A percentile compares a stretch with the other conserved stretches of the same genome.
These are phyloP conservation scores for Guaruba guarouba DNA, from an alignment of 2,113 vertebrate species.

Conservation along the genomic window DNA sequence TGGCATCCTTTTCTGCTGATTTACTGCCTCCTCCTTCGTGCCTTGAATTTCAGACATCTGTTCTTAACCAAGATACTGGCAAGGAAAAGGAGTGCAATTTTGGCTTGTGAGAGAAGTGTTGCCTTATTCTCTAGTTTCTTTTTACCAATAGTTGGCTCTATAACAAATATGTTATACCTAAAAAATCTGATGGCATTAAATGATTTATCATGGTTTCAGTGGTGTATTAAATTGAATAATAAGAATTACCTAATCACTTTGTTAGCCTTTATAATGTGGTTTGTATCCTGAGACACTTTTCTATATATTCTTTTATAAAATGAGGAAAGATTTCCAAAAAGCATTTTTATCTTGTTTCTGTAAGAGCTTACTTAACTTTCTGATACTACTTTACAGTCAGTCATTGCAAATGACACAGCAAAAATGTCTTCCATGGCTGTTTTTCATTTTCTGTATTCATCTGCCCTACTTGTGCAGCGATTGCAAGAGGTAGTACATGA, in stretches of 20 bases:
- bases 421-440: background rate
- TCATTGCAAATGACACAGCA: background rate
- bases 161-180: conserved; percentile 8
- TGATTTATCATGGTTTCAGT: conserved; percentile 21
- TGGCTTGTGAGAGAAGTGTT: conserved; percentile 27
- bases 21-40: conserved; percentile 3
- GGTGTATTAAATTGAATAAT: conserved; percentile 13
- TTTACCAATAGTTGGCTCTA: background rate
- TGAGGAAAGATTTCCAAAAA: conserved; percentile 2
- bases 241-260: conserved; percentile 18
- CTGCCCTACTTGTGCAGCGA: background rate
- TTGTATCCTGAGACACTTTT: background rate
- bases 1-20: conserved; percentile 37
- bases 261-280: background rate
- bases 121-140: conserved; percentile 28
- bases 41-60: conserved; percentile 2
- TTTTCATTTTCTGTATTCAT: background rate
- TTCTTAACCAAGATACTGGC: background rate
- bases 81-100: conserved; percentile 1
- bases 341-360: background rate
- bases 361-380: background rate
- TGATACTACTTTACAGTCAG: background rate
- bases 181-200: conserved; percentile 20
- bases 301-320: background rate
- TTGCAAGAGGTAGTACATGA: background rate